Evolutionary conservation across 2,797 vertebrate genomes (phyloP).

Genomic region (Aeoliscus strigatus): DNA sequence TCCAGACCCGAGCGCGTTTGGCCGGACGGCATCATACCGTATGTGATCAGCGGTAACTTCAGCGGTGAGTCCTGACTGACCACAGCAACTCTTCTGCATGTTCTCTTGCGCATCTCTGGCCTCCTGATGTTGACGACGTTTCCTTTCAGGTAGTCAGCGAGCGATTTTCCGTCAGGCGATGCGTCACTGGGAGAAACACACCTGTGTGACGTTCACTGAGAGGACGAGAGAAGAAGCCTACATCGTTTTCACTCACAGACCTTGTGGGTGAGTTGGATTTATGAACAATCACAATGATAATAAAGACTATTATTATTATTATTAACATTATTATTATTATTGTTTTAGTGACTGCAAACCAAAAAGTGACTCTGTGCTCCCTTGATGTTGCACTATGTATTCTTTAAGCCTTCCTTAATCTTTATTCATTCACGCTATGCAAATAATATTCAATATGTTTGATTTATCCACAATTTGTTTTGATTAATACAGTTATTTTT

Average conservation of each 20-base stretch:
- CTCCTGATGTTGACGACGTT: too few species aligned
- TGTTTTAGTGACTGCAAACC: slow-evolving; percentile 26
- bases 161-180: slow-evolving; percentile 97
- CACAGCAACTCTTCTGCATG: too few species aligned
- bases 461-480: too few species aligned
- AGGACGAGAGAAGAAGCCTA: slow-evolving; percentile 93
- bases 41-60: slow-evolving; percentile 96
- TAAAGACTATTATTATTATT: too few species aligned
- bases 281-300: slow-evolving; percentile 39
- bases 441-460: too few species aligned
- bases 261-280: slow-evolving; percentile 81
- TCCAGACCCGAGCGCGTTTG: slow-evolving; percentile 91
- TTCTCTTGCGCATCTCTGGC: too few species aligned
- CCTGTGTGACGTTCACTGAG: slow-evolving; percentile 95
- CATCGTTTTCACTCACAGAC: slow-evolving; percentile 94
- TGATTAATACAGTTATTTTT: too few species aligned
- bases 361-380: too few species aligned
- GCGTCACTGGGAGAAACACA: slow-evolving; percentile 97
- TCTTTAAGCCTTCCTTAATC: too few species aligned
- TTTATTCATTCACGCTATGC: too few species aligned
- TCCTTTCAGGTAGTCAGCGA: slow-evolving; percentile 86
- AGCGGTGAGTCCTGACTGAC: slow-evolving; percentile 95
- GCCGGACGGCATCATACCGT: slow-evolving; percentile 95
- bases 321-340: too few species aligned
- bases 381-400: too few species aligned